These are phyloP conservation scores for Nyleta sp. DNA, from an alignment of 2,888 invertebrate genomes.

Conservation along the genomic window DNA sequence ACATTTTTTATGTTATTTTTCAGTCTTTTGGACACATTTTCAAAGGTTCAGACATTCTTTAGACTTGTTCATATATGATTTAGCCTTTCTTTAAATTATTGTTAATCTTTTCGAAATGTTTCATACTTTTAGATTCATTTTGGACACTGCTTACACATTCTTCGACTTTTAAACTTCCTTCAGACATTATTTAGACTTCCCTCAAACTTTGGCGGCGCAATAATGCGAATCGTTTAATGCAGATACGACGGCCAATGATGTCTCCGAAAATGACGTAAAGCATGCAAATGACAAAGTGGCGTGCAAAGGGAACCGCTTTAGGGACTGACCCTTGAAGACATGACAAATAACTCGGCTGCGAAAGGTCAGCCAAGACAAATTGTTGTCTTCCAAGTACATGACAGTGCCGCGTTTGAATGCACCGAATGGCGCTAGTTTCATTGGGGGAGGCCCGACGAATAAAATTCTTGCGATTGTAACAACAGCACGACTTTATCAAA, in stretches of 20 bases:
- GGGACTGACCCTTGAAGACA: slow-evolving; percentile 57
- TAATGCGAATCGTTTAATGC: slow-evolving; percentile 33
- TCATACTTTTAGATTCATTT: too few species aligned
- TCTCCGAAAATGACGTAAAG: slow-evolving; percentile 50
- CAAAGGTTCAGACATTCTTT: too few species aligned
- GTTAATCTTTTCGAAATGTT: too few species aligned
- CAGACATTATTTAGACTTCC: too few species aligned
- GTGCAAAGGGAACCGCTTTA: slow-evolving; percentile 48
- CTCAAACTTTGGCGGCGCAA: slow-evolving; percentile 15
- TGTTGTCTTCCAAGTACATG: slow-evolving; percentile 55
- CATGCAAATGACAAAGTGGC: slow-evolving; percentile 60
- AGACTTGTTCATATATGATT: too few species aligned
- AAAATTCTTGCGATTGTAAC: slow-evolving; percentile 27
- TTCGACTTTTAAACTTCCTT: too few species aligned
- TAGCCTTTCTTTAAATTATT: too few species aligned
- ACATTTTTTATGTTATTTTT: too few species aligned
- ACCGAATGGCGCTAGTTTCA: slow-evolving; percentile 33
- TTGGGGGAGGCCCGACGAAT: slow-evolving; percentile 26
- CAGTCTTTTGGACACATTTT: too few species aligned
- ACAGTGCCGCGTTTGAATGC: slow-evolving; percentile 52
- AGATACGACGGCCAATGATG: slow-evolving; percentile 44
- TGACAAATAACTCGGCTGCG: slow-evolving; percentile 47
- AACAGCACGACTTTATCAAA: slow-evolving; percentile 27
- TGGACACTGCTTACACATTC: too few species aligned
- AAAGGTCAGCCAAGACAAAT: slow-evolving; percentile 63